Evolutionary conservation across 2,888 invertebrate genomes (phyloP), one percentile per base, ranked within the genome.

Genomic region (Heliconius ismenius): DNA sequence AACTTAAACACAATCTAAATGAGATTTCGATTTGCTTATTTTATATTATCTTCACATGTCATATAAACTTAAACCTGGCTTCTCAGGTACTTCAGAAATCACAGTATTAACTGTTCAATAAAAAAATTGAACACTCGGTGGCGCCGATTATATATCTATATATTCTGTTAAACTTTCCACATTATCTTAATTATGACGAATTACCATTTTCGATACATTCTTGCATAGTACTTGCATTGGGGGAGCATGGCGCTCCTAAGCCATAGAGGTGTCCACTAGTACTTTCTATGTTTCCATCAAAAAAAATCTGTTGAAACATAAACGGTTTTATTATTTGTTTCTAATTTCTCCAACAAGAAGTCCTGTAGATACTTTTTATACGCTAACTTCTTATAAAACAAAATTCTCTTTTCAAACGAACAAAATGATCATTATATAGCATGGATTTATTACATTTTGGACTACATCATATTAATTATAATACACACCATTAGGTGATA

Each of bases 261-360:
- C 99, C 99, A 89, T 98, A 99, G 75, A 99, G 95, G 92, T 99
- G 99, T 73, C 99, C 99, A 87, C 99, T 99, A 63, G 97, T 97
- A 93, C 99, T 98, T 90, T 99, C 99, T 85, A 99, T 99, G 90
- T 98, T 98, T 89, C 98, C 99, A 92, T 99, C 98, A 90, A 99
- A 98, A 92, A 98, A 98, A 97, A 99, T 98, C 98, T 99, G 94
- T 68, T 7, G 26, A 43, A 43, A 73, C 2, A 73, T 11, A 63
- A 62, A 36, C 21, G 2, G 21, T 26, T 26, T 62, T 62, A 7
- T 21, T 39, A 11, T 9, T 21, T 9, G 49, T 21, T 26, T 24
- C 32, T 32, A 24, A 72, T 60, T 13, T 4, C 4, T 28, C 21
- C 28, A 15, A 26, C 60, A 24, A 60, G 13, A 24, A 60, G 11